Conservation (phyloP, 2,888 invertebrate species). For the Apocheima hispidaria region DNA sequence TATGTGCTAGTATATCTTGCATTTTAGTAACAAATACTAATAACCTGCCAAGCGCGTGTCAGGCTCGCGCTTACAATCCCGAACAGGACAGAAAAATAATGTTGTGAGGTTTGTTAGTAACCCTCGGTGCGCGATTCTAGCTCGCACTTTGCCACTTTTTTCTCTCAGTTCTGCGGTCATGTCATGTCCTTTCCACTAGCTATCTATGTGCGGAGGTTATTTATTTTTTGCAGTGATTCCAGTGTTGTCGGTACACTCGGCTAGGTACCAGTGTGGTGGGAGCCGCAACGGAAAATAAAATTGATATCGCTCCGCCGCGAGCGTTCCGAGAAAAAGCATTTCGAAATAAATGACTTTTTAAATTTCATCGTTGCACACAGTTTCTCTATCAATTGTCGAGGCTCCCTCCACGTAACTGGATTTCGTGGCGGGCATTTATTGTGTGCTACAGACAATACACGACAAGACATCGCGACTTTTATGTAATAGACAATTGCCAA, state of each 20-base stretch:
- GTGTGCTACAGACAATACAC: conserved; percentile 67
- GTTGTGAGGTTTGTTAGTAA: no score
- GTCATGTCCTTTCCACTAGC: conserved; percentile 22
- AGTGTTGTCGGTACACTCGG: conserved; percentile 56
- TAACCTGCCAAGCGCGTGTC: no score
- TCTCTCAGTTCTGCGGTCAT: not conserved
- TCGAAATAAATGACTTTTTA: conserved; percentile 86
- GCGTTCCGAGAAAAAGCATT: conserved; percentile 85
- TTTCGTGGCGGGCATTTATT: conserved; percentile 83
- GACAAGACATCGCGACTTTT: conserved; percentile 75
- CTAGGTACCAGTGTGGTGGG: conserved; percentile 55
- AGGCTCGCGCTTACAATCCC: no score
- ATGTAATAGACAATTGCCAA: conserved; percentile 57
- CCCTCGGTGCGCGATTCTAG: no score
- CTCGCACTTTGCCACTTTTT: no score
- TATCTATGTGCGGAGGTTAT: conserved; percentile 38
- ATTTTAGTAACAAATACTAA: no score
- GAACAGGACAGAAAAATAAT: no score
- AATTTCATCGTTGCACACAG: conserved; percentile 86
- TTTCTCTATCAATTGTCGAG: conserved; percentile 86
- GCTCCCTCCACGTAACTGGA: conserved; percentile 82
- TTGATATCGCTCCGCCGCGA: conserved; percentile 82
- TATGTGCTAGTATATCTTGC: no score
- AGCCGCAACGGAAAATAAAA: conserved; percentile 83
- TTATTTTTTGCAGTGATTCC: conserved; percentile 48